Base-by-base conservation (phyloP, 2,797 vertebrate genomes). In the Myripristis jacobus region DNA sequence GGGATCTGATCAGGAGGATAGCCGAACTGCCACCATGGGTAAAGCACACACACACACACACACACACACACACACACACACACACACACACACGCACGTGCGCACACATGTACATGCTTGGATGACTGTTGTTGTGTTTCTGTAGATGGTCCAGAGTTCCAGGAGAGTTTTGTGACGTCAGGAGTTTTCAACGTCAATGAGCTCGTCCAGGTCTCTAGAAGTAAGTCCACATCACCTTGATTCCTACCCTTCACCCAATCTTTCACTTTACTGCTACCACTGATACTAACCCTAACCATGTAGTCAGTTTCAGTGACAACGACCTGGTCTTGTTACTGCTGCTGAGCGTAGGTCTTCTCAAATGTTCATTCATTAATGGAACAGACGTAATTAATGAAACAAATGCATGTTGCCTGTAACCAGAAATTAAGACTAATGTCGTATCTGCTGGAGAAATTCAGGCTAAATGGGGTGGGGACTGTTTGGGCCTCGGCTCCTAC, bases 101-200 rank as follows among this genome's bases (percentile, higher is more conserved):
- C n/a, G n/a, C n/a, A n/a, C n/a, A n/a, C n/a, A n/a, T n/a, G n/a
- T n/a, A n/a, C n/a, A n/a, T n/a, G n/a, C n/a, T n/a, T n/a, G n/a
- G n/a, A n/a, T n/a, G 24, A 36, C 21, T 59, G 18, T n/a, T 70
- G 51, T 25, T 47, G 0, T 83, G 61, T 86, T 63, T 86, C 22
- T 71, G 8, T 94, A 99, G 98, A 99, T 88, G 95, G 95, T 0
- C 96, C 96, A 34, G 97, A 98, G 89, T 99, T 98, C 94, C 97
- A 97, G 87, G 97, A 99, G 76, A 97, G 96, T 91, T 99, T 99
- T 3, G 91, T 98, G 89, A 97, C 97, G 41, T 99, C 98, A 0
- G 98, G 97, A 29, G 98, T 99, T 85, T 99, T 99, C 94, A 98
- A 95, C 31, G 98, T 99, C 89, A 97, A 96, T 0, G 98, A 99